A percentile compares a stretch with the other conserved stretches of the same genome.
Conservation (phyloP, 2,113 vertebrate genomes). For the Otolemur garnettii region DNA sequence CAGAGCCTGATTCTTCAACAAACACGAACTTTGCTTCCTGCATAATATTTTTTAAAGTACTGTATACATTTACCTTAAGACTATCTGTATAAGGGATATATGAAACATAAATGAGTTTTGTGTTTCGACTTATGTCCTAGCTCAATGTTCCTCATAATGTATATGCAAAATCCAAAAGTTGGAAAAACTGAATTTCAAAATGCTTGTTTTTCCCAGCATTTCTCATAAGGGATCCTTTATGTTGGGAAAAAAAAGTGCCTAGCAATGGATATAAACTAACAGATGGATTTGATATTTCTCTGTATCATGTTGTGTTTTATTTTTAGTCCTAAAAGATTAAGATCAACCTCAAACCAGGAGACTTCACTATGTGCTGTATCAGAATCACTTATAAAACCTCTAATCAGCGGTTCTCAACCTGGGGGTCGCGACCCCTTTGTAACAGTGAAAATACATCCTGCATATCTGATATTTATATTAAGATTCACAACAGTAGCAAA, state of each 20-base stretch:
- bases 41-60: not conserved
- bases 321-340: not conserved
- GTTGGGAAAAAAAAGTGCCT: not conserved
- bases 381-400: not conserved
- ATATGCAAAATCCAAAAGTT: not conserved
- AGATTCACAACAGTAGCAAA: too few species aligned
- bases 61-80: not conserved
- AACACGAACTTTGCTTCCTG: not conserved
- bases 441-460: too few species aligned
- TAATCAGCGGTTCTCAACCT: too few species aligned
- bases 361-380: not conserved
- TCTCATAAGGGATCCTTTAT: not conserved
- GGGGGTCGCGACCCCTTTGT: too few species aligned
- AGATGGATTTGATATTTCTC: not conserved
- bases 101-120: not conserved
- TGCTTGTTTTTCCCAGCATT: not conserved
- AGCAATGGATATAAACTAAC: not conserved
- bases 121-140: not conserved
- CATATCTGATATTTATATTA: too few species aligned
- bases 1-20: too few species aligned
- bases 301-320: not conserved
- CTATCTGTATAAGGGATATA: not conserved
- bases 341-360: not conserved
- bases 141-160: not conserved
- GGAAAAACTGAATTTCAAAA: too few species aligned